These are phyloP conservation scores for Troides helena DNA, from an alignment of 2,888 invertebrate species.

Conservation along the genomic window DNA sequence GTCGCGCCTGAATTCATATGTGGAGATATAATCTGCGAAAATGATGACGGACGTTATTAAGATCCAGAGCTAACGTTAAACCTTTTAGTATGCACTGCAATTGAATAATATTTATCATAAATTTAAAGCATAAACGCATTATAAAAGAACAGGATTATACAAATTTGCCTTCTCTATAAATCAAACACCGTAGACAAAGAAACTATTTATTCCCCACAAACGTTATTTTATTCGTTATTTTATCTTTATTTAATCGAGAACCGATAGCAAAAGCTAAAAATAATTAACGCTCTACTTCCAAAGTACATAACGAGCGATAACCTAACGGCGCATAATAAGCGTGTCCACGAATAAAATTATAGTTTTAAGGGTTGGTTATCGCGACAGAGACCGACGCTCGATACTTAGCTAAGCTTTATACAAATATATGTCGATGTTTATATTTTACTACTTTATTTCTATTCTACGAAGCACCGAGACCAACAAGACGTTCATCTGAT, in stretches of 20 bases:
- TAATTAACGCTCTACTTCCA: constrained; percentile 20
- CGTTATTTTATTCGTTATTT: constrained; percentile 2
- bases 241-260: constrained; percentile 18
- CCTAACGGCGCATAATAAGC: constrained; percentile 24
- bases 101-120: too few relatives aligned
- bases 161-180: background rate
- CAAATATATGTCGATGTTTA: background rate
- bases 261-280: constrained; percentile 13
- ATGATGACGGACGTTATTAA: too few relatives aligned
- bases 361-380: constrained; percentile 20
- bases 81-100: too few relatives aligned
- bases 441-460: too few relatives aligned
- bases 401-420: background rate
- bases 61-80: too few relatives aligned
- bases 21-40: too few relatives aligned
- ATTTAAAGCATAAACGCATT: background rate
- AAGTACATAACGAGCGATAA: constrained; percentile 28
- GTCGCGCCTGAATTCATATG: too few relatives aligned
- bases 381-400: constrained; percentile 2
- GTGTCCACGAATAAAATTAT: constrained; percentile 28
- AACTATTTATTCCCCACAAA: constrained; percentile 9
- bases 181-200: constrained; percentile 5
- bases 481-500: too few relatives aligned
- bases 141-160: background rate
- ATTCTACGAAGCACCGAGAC: too few relatives aligned